A percentile compares a stretch with the other conserved stretches of the same genome.
Conservation (phyloP, 2,888 invertebrate genomes). For the Argyra leucocephala region DNA sequence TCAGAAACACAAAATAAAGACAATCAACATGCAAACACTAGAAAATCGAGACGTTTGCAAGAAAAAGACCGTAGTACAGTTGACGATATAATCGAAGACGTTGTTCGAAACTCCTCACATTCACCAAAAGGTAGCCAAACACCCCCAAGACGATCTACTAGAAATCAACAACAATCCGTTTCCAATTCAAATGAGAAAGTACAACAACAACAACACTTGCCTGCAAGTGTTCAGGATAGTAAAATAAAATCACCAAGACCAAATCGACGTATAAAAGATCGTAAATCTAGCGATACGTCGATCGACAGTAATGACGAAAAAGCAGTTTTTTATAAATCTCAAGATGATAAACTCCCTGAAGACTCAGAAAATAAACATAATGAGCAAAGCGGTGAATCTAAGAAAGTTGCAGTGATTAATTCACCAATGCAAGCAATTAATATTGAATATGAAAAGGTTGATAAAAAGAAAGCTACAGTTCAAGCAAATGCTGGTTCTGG, state of each 20-base stretch:
- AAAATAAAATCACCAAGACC: constrained; percentile 56
- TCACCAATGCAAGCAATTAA: constrained; percentile 20
- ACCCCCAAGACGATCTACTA: constrained; percentile 39
- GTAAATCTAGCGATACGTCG: constrained; percentile 57
- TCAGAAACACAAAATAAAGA: neutral
- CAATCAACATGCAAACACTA: constrained; percentile 48
- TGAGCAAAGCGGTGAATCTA: constrained; percentile 23
- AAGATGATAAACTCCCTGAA: constrained; percentile 19
- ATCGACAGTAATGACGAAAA: constrained; percentile 56
- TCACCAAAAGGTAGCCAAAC: constrained; percentile 39
- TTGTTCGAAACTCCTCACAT: constrained; percentile 58
- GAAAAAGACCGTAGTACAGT: constrained; percentile 71
- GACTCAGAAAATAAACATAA: constrained; percentile 29
- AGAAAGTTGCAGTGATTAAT: neutral
- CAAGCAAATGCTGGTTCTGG: constrained; percentile 30
- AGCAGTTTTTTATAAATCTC: constrained; percentile 13
- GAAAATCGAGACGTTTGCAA: constrained; percentile 70
- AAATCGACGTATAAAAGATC: constrained; percentile 52
- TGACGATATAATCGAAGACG: constrained; percentile 85
- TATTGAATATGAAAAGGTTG: constrained; percentile 28
- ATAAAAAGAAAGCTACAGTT: constrained; percentile 31
- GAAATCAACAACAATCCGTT: constrained; percentile 37
- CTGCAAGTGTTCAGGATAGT: constrained; percentile 35
- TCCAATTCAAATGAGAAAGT: constrained; percentile 17
- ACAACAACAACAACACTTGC: constrained; percentile 7